phyloP scores from a whole-genome alignment of 2,888 invertebrate genomes.

The Selenia dentaria region DNA sequence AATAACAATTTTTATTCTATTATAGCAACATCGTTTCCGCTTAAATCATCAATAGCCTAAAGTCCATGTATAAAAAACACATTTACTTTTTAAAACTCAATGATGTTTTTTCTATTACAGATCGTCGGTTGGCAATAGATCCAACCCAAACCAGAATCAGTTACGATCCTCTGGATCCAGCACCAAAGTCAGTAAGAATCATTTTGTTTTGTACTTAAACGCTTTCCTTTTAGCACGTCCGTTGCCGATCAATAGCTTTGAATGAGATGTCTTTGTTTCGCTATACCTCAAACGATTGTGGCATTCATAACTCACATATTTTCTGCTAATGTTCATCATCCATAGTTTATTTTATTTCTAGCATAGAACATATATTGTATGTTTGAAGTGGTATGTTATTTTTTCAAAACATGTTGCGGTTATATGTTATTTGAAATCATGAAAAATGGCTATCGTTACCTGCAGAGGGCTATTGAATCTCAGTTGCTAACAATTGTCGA shows the following conservation, averaged over 20 bases:
- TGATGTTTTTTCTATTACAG: conserved; percentile 61
- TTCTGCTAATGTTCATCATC: conserved; percentile 22
- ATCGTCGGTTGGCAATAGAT: conserved; percentile 76
- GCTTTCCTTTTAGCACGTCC: conserved; percentile 69
- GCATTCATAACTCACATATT: conserved; percentile 18
- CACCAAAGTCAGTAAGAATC: conserved; percentile 99
- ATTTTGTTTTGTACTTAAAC: conserved; percentile 77
- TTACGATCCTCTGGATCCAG: conserved; percentile 86
- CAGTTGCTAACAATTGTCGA: no score
- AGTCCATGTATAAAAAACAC: no score
- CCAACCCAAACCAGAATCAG: conserved; percentile 81
- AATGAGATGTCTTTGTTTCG: conserved; percentile 21
- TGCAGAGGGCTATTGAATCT: no score
- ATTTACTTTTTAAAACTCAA: no score
- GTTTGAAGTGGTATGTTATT: no score
- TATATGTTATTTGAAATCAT: no score
- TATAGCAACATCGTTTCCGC: no score
- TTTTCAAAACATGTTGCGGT: no score
- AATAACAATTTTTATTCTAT: no score
- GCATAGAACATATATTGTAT: conserved; percentile 10
- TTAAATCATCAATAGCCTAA: no score
- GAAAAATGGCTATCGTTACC: no score
- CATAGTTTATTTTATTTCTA: conserved; percentile 8
- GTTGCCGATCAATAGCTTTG: conserved; percentile 19
- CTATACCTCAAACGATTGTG: conserved; percentile 11